Evolutionary conservation across 1,140 invertebrate genomes (phyloP), one percentile per base, ranked within the genome.

Genomic region (Drepana arcuata): DNA sequence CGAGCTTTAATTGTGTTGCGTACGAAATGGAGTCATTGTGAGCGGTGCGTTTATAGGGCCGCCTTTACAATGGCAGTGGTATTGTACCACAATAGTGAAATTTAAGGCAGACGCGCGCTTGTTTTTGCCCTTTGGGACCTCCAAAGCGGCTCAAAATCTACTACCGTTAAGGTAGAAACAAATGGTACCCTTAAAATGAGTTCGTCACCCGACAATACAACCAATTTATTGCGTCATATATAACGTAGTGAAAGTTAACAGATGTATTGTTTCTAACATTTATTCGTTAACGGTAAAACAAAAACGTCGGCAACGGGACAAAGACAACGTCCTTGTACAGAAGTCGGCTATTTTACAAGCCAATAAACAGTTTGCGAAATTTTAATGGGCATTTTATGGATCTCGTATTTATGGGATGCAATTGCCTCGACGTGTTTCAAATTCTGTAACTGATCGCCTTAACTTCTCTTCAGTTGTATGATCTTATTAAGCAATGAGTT

Each of bases 141-240:
- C 69, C 67, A 43, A 53, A 59, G 62, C 52, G 50, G 39, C 26
- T 30, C 41, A 18, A 39, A 44, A 30, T 40, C 47, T 47, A 73
- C 72, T 74, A 77, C 74, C 74, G 74, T 77, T 77, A 79, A 72
- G 47, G 44, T 48, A 61, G 52, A 74, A 72, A 77, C 74, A 74
- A 79, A 66, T 57, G 38, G 38, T 44, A 11, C 34, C 39, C 48
- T 48, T 52, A 51, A 61, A 68, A 60, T 39, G 35, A 40, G 31
- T 36, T n/a, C n/a, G n/a, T 38, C 29, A 4, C 16, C 26, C 21
- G 35, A 72, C 70, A 75, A 74, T 58, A 31, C 34, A 10, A 10
- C 29, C 38, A 43, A 54, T 74, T 75, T 72, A 72, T 70, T 67
- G 59, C 54, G 39, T 67, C 60, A 63, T 70, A 74, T 72, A 72